phyloP scores from a whole-genome alignment of 1,140 invertebrate genomes.

The Drosophila pseudoobscura region DNA sequence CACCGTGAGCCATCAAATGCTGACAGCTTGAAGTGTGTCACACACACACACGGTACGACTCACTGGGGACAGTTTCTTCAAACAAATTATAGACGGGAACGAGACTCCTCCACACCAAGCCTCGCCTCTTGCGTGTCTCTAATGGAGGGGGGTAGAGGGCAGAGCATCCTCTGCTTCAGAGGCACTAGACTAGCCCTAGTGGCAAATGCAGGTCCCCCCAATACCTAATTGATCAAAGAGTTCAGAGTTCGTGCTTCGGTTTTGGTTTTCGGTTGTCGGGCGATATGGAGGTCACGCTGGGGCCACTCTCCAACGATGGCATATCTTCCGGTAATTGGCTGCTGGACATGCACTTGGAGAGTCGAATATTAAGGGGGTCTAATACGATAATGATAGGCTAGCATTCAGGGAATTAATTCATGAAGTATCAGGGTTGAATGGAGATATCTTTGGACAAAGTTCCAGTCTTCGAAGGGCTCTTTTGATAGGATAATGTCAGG shows the following conservation, averaged over 20 bases:
- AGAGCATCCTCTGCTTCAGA: conserved; percentile 6
- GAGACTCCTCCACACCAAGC: conserved; percentile 6
- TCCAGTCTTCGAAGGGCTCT: too few species aligned
- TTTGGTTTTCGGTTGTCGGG: conserved; percentile 30
- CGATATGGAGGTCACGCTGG: conserved; percentile 19
- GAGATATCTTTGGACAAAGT: not conserved
- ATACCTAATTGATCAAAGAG: conserved; percentile 46
- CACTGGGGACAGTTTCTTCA: conserved; percentile 33
- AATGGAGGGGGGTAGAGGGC: conserved; percentile 12
- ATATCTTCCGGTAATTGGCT: conserved; percentile 27
- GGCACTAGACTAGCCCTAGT: conserved; percentile 13
- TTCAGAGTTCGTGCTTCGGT: conserved; percentile 49
- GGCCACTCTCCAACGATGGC: conserved; percentile 9
- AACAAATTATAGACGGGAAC: conserved; percentile 43
- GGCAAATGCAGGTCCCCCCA: conserved; percentile 32
- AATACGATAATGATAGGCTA: conserved; percentile 36
- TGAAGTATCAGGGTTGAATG: conserved; percentile 25
- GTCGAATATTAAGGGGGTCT: conserved; percentile 40
- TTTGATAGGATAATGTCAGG: too few species aligned
- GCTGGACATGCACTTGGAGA: conserved; percentile 30
- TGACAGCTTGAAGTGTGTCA: conserved; percentile 50
- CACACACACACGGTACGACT: conserved; percentile 7
- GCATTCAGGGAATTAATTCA: not conserved
- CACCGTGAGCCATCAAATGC: conserved; percentile 45
- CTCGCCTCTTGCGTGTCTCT: conserved; percentile 20